Evolutionary conservation across 2,797 vertebrate species (phyloP), one percentile per base, ranked within the genome.

Genomic region (Sebastes melanostomus): DNA sequence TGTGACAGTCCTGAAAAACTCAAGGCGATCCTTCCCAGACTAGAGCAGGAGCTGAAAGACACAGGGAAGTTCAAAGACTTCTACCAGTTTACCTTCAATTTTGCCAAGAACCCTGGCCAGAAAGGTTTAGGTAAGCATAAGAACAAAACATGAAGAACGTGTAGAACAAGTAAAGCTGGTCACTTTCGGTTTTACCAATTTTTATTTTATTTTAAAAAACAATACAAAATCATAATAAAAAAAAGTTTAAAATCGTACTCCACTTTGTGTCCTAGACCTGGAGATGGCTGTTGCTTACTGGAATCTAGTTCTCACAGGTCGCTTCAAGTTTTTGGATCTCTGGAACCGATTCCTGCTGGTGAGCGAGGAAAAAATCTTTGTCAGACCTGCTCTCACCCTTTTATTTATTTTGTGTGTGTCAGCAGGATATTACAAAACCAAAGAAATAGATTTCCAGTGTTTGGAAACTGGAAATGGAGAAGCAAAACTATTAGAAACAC

Each of bases 221-320:
- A 52, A 6, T 3, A 38, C 32, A 66, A 38, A 27, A 18, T 55
- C 1, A 8, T 32, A 24, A 62, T 32, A 25, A 71, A 0, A 25
- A 55, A 55, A 11, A 18, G 22, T 34, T 42, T 20, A 61, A 65
- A 6, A 4, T 61, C 11, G 20, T 72, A 2, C 27, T 63, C 22
- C 75, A 1, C 18, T 52, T 86, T 89, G 29, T 66, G 29, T 55
- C 61, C 12, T 59, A 93, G 92, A 99, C 93, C 94, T 99, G 80
- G 98, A 99, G 91, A 99, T 99, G 98, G 98, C 98, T 1, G 96
- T 99, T 69, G 98, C 97, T 11, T 99, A 98, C 89, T 99, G 98
- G 98, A 99, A 98, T 94, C 95, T 99, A 94, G 97, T 98, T 86
- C 95, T 99, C 75, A 97, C 96, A 3, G 97, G 97, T 91, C 97